A percentile compares a stretch with the other conserved stretches of the same genome.
These are phyloP conservation scores for Lepus timidus DNA, from an alignment of 2,113 vertebrate species.

Conservation along the genomic window DNA sequence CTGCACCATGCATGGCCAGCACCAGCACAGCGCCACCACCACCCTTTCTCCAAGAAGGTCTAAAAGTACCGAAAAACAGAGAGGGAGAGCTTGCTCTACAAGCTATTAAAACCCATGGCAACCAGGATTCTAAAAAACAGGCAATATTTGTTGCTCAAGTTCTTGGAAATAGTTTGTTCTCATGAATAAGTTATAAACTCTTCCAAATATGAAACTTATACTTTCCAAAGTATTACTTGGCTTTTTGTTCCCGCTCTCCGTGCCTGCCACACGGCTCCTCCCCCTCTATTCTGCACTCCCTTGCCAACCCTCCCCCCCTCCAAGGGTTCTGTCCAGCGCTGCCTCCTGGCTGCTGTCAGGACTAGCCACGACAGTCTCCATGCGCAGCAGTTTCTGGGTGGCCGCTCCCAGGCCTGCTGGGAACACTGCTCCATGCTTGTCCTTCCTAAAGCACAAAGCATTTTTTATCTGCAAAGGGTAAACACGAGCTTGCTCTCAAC, in stretches of 20 bases:
- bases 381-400: constrained; percentile 16
- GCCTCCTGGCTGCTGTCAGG: neutral
- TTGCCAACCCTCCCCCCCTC: too few relatives aligned
- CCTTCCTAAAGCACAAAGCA: constrained; percentile 56
- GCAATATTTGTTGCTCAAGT: neutral
- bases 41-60: neutral
- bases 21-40: neutral
- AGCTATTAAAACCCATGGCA: constrained; percentile 59
- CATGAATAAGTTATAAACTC: constrained; percentile 43
- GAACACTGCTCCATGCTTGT: constrained; percentile 32
- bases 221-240: constrained; percentile 42
- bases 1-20: too few relatives aligned
- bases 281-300: neutral
- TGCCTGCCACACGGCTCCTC: constrained; percentile 27
- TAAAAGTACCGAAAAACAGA: neutral
- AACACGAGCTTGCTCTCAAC: constrained; percentile 56
- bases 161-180: constrained; percentile 48
- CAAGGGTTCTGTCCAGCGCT: constrained; percentile 13
- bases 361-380: neutral
- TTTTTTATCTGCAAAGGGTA: constrained; percentile 57
- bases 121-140: constrained; percentile 27
- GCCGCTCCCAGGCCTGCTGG: neutral
- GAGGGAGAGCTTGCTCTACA: neutral
- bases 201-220: constrained; percentile 52
- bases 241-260: neutral